Base-by-base conservation (phyloP, 2,113 vertebrate genomes). In the Clarias gariepinus region DNA sequence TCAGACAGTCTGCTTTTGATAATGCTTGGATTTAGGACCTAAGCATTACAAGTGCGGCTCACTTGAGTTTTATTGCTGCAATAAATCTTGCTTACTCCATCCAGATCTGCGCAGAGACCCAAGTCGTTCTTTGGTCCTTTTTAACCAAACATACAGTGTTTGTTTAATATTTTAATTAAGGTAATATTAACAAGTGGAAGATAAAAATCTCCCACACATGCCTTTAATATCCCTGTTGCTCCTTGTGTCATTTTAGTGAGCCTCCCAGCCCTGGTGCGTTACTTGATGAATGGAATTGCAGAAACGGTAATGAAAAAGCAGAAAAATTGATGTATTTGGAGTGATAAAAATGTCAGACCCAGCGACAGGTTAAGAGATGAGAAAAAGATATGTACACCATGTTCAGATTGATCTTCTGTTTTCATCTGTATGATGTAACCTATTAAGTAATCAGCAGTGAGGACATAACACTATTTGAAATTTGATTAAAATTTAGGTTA, bases 211-310 rank as follows among this genome's bases (percentile, higher is more conserved):
- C 1, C 33, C 33, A 36, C 33, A 36, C 66, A 82, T 82, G 53
- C 61, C 23, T 82, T 82, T 82, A 82, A 82, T 82, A 82, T 82
- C 81, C 23, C 61, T 82, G 81, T 66, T 66, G 81, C 41, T 66
- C 61, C 81, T 53, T 16, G 25, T 82, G 81, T 82, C 61, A 53
- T n/a, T 66, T 66, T 7, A 25, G 41, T 53, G 23, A 82, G 41
- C 41, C 41, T n/a, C 21, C 15, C 61, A 28, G 41, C 52, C 81
- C 81, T 61, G 25, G 25, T 19, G 41, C 28, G 25, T 66, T 66
- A 28, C 61, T 61, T 82, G 81, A 82, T 82, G 81, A 82, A 82
- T 82, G 36, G 81, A 47, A 47, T 47, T 47, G 7, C 47, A 47
- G 7, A 82, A 66, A 47, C 28, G 81, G 61, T 66, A 82, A 82